These are phyloP conservation scores for Zhengitettix transpicula DNA, from an alignment of 2,888 invertebrate genomes.

Conservation along the genomic window DNA sequence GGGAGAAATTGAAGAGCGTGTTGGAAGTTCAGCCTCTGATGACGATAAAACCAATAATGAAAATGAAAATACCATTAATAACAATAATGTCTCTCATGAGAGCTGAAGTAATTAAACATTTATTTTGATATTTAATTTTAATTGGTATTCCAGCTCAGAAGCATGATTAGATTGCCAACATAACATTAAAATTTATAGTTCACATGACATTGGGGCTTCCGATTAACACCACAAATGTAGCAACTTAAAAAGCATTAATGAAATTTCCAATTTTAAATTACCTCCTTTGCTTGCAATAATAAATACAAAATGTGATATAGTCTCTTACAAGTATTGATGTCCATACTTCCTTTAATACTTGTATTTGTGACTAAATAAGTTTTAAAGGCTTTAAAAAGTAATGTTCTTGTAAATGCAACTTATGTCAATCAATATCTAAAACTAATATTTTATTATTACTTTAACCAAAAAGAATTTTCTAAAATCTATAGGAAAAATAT, in stretches of 20 bases:
- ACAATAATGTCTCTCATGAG: neutral
- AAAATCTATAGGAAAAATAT: no score
- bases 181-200: neutral
- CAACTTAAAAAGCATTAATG: neutral
- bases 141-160: no score
- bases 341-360: no score
- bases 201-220: neutral
- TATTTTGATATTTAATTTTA: neutral
- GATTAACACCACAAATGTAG: neutral
- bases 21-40: constrained; percentile 3
- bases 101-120: neutral
- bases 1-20: constrained; percentile 37
- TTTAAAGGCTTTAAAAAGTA: no score
- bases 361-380: no score
- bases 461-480: no score
- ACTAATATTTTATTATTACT: no score
- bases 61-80: constrained; percentile 4
- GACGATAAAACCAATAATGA: constrained; percentile 2
- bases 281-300: neutral
- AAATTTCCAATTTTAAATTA: neutral
- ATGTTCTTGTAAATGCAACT: no score
- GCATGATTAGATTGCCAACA: no score
- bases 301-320: neutral
- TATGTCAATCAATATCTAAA: no score
- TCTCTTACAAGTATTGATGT: no score